Percentiles rank a stretch among this genome's conserved stretches.
Evolutionary conservation across 2,888 invertebrate species (phyloP).

Genomic region (Apamea anceps): DNA sequence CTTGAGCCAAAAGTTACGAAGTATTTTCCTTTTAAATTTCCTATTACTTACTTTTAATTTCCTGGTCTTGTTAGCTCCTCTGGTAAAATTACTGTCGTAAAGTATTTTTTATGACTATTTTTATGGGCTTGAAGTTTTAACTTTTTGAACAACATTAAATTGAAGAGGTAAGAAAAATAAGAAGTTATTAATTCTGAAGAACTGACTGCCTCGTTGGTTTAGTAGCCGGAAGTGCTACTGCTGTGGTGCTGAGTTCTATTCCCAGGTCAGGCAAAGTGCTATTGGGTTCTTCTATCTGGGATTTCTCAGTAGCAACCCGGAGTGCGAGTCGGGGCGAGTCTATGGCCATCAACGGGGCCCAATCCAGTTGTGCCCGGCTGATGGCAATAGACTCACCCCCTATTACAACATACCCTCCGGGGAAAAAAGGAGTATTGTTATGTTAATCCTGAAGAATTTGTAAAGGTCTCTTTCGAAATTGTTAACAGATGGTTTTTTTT

Average conservation of each 20-base stretch:
- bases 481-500: neutral
- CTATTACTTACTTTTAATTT: slow-evolving; percentile 56
- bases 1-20: slow-evolving; percentile 39
- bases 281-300: neutral
- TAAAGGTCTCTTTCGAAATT: neutral
- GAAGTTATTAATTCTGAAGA: slow-evolving; percentile 12
- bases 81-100: slow-evolving; percentile 48
- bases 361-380: neutral
- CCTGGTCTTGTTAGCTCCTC: slow-evolving; percentile 48
- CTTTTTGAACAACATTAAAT: slow-evolving; percentile 38
- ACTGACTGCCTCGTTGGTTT: neutral
- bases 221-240: neutral
- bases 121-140: slow-evolving; percentile 40
- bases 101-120: slow-evolving; percentile 56
- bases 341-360: no score
- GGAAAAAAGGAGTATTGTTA: no score
- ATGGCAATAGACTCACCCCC: neutral
- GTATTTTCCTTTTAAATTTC: slow-evolving; percentile 62
- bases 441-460: neutral
- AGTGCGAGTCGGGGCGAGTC: neutral
- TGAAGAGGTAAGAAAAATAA: slow-evolving; percentile 22
- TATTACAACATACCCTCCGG: neutral
- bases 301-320: neutral
- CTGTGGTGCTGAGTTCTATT: neutral
- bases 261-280: neutral